A percentile compares a stretch with the other conserved stretches of the same genome.
phyloP scores from a whole-genome alignment of 1,140 invertebrate genomes.

The Amphibalanus amphitrite region DNA sequence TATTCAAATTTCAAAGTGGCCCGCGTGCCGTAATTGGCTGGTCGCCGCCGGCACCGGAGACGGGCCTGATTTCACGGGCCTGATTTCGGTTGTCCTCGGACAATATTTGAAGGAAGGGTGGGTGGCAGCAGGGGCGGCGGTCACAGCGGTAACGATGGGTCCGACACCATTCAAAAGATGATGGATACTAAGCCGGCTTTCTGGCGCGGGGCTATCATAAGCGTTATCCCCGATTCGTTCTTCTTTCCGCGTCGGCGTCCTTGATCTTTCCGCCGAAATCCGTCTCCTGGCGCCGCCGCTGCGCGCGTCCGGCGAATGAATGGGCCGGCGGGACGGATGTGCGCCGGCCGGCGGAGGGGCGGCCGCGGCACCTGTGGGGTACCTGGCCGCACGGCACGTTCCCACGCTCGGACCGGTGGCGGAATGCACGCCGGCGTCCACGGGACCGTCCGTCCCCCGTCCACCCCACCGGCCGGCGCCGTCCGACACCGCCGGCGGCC shows the following conservation, averaged over 20 bases:
- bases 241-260: not conserved
- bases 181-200: not conserved
- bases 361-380: not conserved
- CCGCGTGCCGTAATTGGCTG: not conserved
- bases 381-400: not conserved
- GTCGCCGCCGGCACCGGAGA: not conserved
- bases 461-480: no score
- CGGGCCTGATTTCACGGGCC: not conserved
- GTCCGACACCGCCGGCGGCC: no score
- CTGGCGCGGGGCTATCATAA: not conserved
- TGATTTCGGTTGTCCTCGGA: not conserved
- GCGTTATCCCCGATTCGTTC: not conserved
- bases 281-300: not conserved
- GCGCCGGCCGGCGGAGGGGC: no score
- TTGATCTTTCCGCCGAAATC: not conserved
- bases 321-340: not conserved
- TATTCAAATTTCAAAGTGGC: not conserved
- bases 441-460: no score
- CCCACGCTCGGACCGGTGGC: not conserved
- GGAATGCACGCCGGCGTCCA: not conserved
- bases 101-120: slow-evolving; percentile 1
- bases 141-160: not conserved
- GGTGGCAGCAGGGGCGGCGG: no score
- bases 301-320: not conserved
- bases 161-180: not conserved